phyloP scores from a whole-genome alignment of 2,113 vertebrate genomes.

The Canis aureus region DNA sequence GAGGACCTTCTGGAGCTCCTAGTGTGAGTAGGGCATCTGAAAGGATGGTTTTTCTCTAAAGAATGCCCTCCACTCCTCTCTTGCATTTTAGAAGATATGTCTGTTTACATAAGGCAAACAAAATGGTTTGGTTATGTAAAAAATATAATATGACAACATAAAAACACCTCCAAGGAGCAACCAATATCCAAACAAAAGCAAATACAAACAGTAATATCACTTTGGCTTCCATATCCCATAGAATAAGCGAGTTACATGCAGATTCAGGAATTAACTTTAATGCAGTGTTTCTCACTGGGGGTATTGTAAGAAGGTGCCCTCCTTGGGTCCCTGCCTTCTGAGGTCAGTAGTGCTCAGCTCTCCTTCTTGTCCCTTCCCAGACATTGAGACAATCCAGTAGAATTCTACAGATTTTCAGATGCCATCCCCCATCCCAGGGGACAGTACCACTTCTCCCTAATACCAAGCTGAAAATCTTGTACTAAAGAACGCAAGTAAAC shows the following conservation, averaged over 20 bases:
- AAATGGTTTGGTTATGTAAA: background rate
- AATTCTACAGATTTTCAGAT: background rate
- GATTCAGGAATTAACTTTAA: background rate
- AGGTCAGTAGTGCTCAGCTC: rapidly evolving
- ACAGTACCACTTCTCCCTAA: background rate
- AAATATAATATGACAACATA: background rate
- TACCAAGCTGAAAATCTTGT: background rate
- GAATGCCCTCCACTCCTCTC: background rate
- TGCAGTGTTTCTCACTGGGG: background rate
- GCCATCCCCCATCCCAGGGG: background rate
- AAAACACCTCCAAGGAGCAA: background rate
- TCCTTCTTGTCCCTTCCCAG: rapidly evolving
- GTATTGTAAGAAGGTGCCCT: background rate
- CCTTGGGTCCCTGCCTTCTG: background rate
- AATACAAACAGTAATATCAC: background rate
- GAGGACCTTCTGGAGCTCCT: background rate
- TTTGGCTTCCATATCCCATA: background rate
- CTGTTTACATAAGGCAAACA: background rate
- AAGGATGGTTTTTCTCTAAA: background rate
- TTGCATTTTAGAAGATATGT: background rate
- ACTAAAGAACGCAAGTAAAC: background rate
- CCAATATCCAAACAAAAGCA: conserved; percentile 18
- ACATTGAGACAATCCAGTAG: background rate
- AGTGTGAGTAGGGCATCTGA: background rate
- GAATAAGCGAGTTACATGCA: background rate